Conservation (phyloP, 2,888 invertebrate species). For the Pantelozetes paolii region DNA sequence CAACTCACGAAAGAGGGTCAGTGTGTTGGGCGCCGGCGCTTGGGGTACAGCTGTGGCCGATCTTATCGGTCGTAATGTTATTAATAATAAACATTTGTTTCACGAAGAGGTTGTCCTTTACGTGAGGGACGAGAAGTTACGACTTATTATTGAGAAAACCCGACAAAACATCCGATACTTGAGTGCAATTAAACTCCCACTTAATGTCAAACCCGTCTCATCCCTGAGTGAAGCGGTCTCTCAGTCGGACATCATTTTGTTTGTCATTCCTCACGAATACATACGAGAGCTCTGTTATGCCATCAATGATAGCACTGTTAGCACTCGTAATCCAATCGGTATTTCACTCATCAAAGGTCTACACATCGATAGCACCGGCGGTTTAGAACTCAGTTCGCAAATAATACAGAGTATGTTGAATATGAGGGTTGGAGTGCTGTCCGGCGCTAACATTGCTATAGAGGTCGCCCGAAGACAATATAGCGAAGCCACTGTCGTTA, state of each 20-base stretch:
- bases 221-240: slow-evolving; percentile 54
- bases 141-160: slow-evolving; percentile 56
- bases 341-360: slow-evolving; percentile 56
- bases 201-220: slow-evolving; percentile 56
- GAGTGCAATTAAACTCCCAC: slow-evolving; percentile 56
- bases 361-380: slow-evolving; percentile 41
- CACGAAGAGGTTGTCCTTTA: slow-evolving; percentile 54
- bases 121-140: slow-evolving; percentile 56
- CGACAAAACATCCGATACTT: slow-evolving; percentile 59
- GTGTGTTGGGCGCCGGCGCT: slow-evolving; percentile 44
- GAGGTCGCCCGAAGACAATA: slow-evolving; percentile 57
- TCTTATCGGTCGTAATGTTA: slow-evolving; percentile 56
- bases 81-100: slow-evolving; percentile 51
- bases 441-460: slow-evolving; percentile 58
- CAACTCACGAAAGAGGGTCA: background rate
- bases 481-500: slow-evolving; percentile 58
- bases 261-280: slow-evolving; percentile 59
- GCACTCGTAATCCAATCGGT: slow-evolving; percentile 54
- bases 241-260: slow-evolving; percentile 56
- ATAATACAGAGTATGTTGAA: slow-evolving; percentile 53
- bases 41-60: slow-evolving; percentile 58
- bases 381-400: slow-evolving; percentile 54
- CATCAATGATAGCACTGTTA: slow-evolving; percentile 47
- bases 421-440: slow-evolving; percentile 56
- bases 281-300: slow-evolving; percentile 52